phyloP scores from a whole-genome alignment of 2,888 invertebrate species.

The Drosophila merina region DNA sequence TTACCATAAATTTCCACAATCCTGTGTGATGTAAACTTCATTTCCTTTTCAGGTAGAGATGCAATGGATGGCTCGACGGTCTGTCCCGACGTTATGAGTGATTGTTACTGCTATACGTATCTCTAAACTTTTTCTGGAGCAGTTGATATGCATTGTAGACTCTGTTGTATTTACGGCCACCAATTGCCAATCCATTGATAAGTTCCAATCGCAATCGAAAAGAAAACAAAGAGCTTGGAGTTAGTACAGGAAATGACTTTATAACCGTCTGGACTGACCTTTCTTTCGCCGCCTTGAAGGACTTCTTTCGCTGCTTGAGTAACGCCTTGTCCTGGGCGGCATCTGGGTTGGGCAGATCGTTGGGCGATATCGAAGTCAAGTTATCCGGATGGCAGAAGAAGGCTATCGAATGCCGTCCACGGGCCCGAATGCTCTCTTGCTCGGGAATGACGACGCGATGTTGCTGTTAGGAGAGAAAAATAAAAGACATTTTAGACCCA shows the following conservation, averaged over 20 bases:
- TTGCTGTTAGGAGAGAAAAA: slow-evolving; percentile 83
- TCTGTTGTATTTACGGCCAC: slow-evolving; percentile 79
- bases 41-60: slow-evolving; percentile 45
- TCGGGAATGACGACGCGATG: slow-evolving; percentile 90
- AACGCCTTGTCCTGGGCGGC: slow-evolving; percentile 72
- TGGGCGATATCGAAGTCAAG: slow-evolving; percentile 83
- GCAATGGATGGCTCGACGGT: slow-evolving; percentile 37
- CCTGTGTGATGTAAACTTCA: slow-evolving; percentile 34
- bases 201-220: slow-evolving; percentile 13
- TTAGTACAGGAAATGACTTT: slow-evolving; percentile 58
- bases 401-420: slow-evolving; percentile 90
- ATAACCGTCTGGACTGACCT: slow-evolving; percentile 70
- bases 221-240: slow-evolving; percentile 54
- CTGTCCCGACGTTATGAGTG: slow-evolving; percentile 63
- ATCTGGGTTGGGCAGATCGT: slow-evolving; percentile 81
- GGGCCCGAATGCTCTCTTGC: slow-evolving; percentile 86
- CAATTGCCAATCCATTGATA: slow-evolving; percentile 38
- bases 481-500: neutral
- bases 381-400: slow-evolving; percentile 90
- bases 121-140: slow-evolving; percentile 88
- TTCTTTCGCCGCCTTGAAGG: slow-evolving; percentile 84
- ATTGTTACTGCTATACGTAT: slow-evolving; percentile 86
- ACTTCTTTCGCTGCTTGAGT: slow-evolving; percentile 83
- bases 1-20: slow-evolving; percentile 25
- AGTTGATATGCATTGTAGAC: slow-evolving; percentile 89